Conservation (phyloP, 2,113 vertebrate species). For the Phalacrocorax carbo region DNA sequence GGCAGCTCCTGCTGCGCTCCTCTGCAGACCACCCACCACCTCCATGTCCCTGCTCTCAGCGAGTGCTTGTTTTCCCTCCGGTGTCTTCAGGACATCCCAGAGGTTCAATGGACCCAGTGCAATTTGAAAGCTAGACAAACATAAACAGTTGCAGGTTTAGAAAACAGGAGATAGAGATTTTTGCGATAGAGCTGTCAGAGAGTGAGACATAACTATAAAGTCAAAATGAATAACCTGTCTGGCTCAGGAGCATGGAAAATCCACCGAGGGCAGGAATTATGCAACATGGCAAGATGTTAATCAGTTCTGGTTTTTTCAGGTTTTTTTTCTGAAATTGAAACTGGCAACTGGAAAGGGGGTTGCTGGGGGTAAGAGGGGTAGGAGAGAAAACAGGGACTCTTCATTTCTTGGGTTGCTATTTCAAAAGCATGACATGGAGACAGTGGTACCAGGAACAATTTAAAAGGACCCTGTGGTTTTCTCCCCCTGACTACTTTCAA, state of each 20-base stretch:
- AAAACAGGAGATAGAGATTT: background rate
- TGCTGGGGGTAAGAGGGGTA: background rate
- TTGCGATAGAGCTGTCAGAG: background rate
- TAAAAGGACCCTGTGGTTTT: background rate
- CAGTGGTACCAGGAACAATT: background rate
- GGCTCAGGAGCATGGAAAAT: background rate
- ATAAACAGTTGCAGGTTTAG: background rate
- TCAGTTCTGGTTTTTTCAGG: background rate
- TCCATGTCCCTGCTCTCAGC: background rate
- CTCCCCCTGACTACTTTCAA: background rate
- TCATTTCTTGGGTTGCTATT: background rate
- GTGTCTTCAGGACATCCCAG: background rate
- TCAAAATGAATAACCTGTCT: slow-evolving; percentile 26
- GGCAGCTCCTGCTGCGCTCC: background rate
- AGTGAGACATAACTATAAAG: background rate
- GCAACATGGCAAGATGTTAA: slow-evolving; percentile 16
- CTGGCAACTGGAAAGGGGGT: background rate
- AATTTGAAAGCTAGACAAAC: background rate
- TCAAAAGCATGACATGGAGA: rapidly evolving
- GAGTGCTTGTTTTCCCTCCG: background rate
- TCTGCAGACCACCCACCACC: background rate
- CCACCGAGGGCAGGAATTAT: background rate
- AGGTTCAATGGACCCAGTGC: background rate
- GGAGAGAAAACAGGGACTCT: background rate
- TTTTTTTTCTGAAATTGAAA: background rate